A percentile compares a stretch with the other conserved stretches of the same genome.
Conservation (phyloP, 2,797 vertebrate species). For the Echiichthys vipera region DNA sequence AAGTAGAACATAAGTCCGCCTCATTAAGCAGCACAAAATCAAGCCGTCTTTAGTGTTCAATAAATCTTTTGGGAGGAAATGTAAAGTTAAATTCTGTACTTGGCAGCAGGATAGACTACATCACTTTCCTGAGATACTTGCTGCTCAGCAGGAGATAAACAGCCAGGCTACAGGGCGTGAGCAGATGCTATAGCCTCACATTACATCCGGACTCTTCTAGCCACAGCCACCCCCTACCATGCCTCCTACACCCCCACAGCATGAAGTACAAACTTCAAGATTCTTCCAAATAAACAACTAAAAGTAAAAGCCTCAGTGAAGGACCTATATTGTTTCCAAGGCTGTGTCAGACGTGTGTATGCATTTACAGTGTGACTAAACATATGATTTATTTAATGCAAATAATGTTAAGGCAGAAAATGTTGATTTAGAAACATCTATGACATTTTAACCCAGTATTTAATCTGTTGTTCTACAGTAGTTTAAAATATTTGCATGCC, state of each 20-base stretch:
- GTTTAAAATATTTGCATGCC: neutral
- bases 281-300: slow-evolving; percentile 45
- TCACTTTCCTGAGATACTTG: slow-evolving; percentile 50
- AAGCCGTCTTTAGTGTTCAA: slow-evolving; percentile 40
- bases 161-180: slow-evolving; percentile 50
- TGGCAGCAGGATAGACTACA: slow-evolving; percentile 49
- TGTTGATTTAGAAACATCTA: neutral
- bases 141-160: slow-evolving; percentile 64
- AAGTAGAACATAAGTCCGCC: slow-evolving; percentile 29
- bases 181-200: slow-evolving; percentile 59
- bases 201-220: slow-evolving; percentile 55
- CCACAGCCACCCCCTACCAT: slow-evolving; percentile 26
- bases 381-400: neutral
- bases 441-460: neutral
- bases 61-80: slow-evolving; percentile 41
- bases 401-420: neutral
- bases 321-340: slow-evolving; percentile 4
- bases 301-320: slow-evolving; percentile 6
- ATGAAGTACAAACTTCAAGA: slow-evolving; percentile 34
- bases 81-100: slow-evolving; percentile 48
- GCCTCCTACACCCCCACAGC: slow-evolving; percentile 43
- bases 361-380: neutral
- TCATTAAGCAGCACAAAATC: slow-evolving; percentile 57
- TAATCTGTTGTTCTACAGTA: neutral
- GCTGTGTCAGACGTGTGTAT: slow-evolving; percentile 13